Conservation (phyloP, 2,113 vertebrate species). For the Struthio camelus region DNA sequence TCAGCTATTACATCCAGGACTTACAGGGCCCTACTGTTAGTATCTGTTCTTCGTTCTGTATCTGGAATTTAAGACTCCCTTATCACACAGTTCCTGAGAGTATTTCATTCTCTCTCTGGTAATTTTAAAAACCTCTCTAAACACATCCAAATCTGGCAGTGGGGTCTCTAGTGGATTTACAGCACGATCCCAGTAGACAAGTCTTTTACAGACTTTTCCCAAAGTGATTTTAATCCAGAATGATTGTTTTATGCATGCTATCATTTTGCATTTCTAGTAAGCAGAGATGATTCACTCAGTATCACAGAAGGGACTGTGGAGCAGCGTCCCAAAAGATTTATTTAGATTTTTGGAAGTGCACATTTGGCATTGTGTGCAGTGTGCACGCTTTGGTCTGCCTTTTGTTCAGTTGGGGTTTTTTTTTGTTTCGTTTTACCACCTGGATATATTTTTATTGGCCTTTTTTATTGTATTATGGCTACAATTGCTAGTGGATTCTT, state of each 20-base stretch:
- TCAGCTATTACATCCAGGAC: background rate
- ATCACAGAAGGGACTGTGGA: background rate
- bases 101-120: slow-evolving; percentile 9
- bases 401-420: background rate
- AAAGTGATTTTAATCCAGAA: slow-evolving; percentile 36
- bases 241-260: background rate
- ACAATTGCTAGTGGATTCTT: background rate
- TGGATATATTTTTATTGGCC: background rate
- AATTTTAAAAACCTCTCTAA: slow-evolving; percentile 23
- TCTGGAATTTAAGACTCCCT: slow-evolving; percentile 16
- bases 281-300: slow-evolving; percentile 1
- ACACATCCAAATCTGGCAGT: background rate
- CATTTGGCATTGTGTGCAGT: background rate
- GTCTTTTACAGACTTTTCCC: slow-evolving; percentile 31
- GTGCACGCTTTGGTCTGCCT: background rate
- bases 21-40: background rate
- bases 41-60: slow-evolving; percentile 14
- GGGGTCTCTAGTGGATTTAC: background rate
- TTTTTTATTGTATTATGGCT: background rate
- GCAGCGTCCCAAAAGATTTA: background rate
- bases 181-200: slow-evolving; percentile 40
- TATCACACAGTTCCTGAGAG: background rate
- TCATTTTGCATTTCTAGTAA: slow-evolving; percentile 9
- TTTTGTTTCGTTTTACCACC: background rate
- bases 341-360: background rate